Base-by-base conservation (phyloP, 2,113 vertebrate genomes). In the Brienomyrus longianalis region DNA sequence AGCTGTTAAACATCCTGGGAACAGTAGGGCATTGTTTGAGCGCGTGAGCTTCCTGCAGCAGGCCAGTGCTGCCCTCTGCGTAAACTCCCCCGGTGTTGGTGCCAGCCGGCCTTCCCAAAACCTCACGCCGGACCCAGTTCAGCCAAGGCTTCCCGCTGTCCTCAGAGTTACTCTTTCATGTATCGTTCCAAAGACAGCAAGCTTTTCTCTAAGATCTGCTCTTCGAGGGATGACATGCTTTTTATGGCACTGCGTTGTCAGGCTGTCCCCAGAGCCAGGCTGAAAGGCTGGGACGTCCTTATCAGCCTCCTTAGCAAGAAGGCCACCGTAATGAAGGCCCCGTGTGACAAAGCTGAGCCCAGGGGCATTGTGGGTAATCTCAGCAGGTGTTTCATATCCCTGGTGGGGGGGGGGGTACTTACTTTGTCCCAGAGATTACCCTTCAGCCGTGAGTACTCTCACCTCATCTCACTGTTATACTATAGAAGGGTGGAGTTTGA, bases 1-100 rank as follows among this genome's bases (percentile, higher is more conserved):
- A 91, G 92, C 93, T 92, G 91, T 94, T 93, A 94, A 95, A 94
- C 90, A 91, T 92, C 88, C 91, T 90, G 90, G 93, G 90, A 94
- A 92, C 90, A 92, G 89, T 85, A 87, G 21, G 66, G 90, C 91
- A 92, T 95, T 94, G 92, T 95, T 94, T 83, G 88, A 93, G 91
- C 88, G 91, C 90, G 88, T 54, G 90, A 56, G 91, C 90, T 88
- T 94, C 89, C 94, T 74, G 89, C 89, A 91, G 92, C 91, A 90
- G 92, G 92, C 92, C 89, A 92, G n/a, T 19, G 2, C 77, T 43
- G 88, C 17, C 88, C 88, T 43, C 50, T 48, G 74, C 2, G 17
- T 59, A 45, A 80, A 59, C 74, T 19, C 43, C n/a, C 88, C 31
- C 8, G 0, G 35, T 77, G n/a, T 50, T 13, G 50, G 23, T 83